These are phyloP conservation scores for Vimba vimba DNA, from an alignment of 2,113 vertebrate genomes.

Conservation along the genomic window DNA sequence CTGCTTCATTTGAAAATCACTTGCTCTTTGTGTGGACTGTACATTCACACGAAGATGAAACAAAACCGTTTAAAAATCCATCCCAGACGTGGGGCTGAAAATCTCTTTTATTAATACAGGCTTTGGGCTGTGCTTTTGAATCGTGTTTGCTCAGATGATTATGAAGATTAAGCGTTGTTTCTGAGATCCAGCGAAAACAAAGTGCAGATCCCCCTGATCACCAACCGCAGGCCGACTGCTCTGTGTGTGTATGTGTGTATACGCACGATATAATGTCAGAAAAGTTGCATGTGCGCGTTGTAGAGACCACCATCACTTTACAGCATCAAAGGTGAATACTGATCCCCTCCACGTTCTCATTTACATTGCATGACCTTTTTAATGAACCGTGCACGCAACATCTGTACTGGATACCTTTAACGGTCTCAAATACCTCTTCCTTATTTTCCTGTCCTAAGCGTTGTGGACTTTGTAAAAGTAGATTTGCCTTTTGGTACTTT, in stretches of 20 bases:
- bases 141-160: constrained; percentile 72
- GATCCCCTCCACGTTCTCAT: not conserved
- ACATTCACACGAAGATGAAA: constrained; percentile 14
- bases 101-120: constrained; percentile 5
- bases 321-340: constrained; percentile 29
- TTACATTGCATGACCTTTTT: not conserved
- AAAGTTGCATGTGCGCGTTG: constrained; percentile 6
- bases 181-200: constrained; percentile 69
- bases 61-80: constrained; percentile 12
- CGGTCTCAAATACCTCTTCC: not conserved
- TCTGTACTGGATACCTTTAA: not conserved
- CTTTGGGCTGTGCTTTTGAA: not conserved
- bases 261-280: constrained; percentile 9
- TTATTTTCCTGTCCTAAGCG: not conserved
- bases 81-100: not conserved
- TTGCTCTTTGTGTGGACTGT: constrained; percentile 4
- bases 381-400: not conserved
- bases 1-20: constrained; percentile 41
- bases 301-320: constrained; percentile 27
- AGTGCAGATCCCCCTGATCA: constrained; percentile 61
- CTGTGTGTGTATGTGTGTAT: not conserved
- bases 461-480: not conserved
- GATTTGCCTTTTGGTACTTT: not conserved
- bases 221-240: constrained; percentile 14
- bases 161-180: constrained; percentile 69